A percentile compares a stretch with the other conserved stretches of the same genome.
Conservation (phyloP, 2,113 vertebrate genomes). For the Cariama cristata region DNA sequence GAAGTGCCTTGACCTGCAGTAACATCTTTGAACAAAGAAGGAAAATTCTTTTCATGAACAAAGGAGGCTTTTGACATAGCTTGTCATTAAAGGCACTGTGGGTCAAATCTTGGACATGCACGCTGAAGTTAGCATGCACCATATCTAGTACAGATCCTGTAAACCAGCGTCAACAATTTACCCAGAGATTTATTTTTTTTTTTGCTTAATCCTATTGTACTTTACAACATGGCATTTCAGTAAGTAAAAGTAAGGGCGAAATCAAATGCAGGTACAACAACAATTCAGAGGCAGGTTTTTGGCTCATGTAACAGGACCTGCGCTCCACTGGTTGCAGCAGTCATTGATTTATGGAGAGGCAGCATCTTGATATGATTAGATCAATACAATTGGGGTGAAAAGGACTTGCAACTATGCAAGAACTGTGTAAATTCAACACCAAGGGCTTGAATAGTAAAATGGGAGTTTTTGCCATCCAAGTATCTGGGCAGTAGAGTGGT, state of each 20-base stretch:
- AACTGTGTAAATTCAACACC: not conserved
- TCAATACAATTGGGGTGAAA: not conserved
- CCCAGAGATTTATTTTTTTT: not conserved
- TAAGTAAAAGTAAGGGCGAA: not conserved
- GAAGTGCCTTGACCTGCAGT: constrained; percentile 24
- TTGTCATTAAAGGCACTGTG: not conserved
- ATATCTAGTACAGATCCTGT: not conserved
- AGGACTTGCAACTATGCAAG: not conserved
- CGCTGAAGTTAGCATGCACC: not conserved
- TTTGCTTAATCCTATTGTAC: not conserved
- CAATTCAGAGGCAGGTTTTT: not conserved
- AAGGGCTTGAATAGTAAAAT: not conserved
- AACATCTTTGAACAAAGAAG: constrained; percentile 11
- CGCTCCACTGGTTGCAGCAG: not conserved
- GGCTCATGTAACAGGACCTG: not conserved
- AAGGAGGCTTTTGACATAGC: constrained; percentile 13
- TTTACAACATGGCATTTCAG: not conserved
- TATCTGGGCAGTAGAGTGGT: not conserved
- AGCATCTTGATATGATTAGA: not conserved
- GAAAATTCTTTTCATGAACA: not conserved
- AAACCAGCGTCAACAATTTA: not conserved
- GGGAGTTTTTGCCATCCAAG: not conserved
- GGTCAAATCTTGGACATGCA: not conserved
- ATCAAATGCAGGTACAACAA: not conserved
- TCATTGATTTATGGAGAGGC: not conserved